Base-by-base conservation (phyloP, 2,113 vertebrate genomes). In the Cryptotis parvus region DNA sequence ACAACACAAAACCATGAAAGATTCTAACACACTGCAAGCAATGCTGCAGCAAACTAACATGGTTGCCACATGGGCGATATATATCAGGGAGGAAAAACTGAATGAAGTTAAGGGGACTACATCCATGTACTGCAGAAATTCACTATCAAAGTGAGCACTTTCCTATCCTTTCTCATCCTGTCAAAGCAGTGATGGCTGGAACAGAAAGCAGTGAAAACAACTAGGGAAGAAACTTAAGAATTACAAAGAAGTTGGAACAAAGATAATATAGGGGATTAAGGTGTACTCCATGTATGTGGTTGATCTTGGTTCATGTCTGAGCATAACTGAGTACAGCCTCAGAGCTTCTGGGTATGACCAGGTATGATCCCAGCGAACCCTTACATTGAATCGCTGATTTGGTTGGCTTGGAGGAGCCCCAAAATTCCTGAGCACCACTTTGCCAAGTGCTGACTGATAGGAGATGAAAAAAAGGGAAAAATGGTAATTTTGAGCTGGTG, bases 11-110 rank as follows among this genome's bases (percentile, higher is more conserved):
- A 58, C 18, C 80, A 35, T 26, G n/a, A 74, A 0, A 73, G 55
- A 77, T 11, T 88, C 31, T 78, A 45, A 84, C 93, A 79, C 33
- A 84, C 91, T 4, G 12, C 10, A 76, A 91, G 89, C 31, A 52
- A 24, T 81, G 58, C n/a, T 82, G 84, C 39, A 84, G 70, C 61
- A 81, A 76, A 83, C 20, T 7, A 70, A 68, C 24, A 69, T 41
- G 9, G 26, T 4, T 0, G n/a, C 66, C 24, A 29, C 20, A 41
- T 15, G 35, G 14, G 41, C 69, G 22, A 66, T 24, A 7, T 41
- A 89, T 18, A 45, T 9, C 26, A 41, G 27, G 35, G 3, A 24
- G 6, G 1, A 4, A 12, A 39, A 35, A 61, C 35, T 14, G n/a
- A 91, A 55, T 5, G 61, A 65, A 79, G 43, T 9, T 26, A 18